These are phyloP conservation scores for Quiscalus mexicanus DNA, from an alignment of 2,113 vertebrate species.

Conservation along the genomic window DNA sequence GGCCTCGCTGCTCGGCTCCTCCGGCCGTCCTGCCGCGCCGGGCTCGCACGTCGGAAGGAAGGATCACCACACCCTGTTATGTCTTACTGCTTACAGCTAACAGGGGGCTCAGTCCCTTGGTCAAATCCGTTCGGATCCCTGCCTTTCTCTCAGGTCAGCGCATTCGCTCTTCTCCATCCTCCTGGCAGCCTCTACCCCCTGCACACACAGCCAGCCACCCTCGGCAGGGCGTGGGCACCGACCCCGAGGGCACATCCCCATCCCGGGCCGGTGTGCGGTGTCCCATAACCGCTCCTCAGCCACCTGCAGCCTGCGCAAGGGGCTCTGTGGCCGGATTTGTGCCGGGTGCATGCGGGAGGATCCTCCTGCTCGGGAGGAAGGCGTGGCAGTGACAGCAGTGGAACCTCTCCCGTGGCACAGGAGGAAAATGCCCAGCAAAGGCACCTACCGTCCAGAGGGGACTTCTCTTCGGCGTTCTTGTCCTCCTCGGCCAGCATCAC, in stretches of 20 bases:
- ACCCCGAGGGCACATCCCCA: slow-evolving; percentile 31
- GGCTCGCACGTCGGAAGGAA: slow-evolving; percentile 28
- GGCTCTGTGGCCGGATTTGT: not conserved
- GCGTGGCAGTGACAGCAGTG: not conserved
- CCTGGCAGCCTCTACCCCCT: not conserved
- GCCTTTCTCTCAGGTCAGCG: not conserved
- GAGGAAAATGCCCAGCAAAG: not conserved
- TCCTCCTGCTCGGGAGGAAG: not conserved
- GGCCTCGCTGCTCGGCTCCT: not conserved
- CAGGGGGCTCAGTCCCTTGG: slow-evolving; percentile 50
- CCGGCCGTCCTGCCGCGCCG: not conserved
- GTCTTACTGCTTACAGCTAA: slow-evolving; percentile 68
- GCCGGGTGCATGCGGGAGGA: not conserved
- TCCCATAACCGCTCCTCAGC: not conserved
- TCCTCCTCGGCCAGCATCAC: slow-evolving; percentile 98
- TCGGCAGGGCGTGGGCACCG: not conserved
- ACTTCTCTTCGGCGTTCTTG: slow-evolving; percentile 92
- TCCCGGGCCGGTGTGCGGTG: not conserved
- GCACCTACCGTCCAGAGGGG: slow-evolving; percentile 88
- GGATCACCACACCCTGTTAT: slow-evolving; percentile 72
- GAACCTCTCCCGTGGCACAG: not conserved
- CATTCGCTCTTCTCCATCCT: not conserved
- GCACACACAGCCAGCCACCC: not conserved
- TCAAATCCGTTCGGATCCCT: slow-evolving; percentile 16
- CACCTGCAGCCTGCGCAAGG: not conserved